A percentile compares a stretch with the other conserved stretches of the same genome.
These are phyloP conservation scores for Propithecus perrieri DNA, from an alignment of 2,797 vertebrate species.

Conservation along the genomic window DNA sequence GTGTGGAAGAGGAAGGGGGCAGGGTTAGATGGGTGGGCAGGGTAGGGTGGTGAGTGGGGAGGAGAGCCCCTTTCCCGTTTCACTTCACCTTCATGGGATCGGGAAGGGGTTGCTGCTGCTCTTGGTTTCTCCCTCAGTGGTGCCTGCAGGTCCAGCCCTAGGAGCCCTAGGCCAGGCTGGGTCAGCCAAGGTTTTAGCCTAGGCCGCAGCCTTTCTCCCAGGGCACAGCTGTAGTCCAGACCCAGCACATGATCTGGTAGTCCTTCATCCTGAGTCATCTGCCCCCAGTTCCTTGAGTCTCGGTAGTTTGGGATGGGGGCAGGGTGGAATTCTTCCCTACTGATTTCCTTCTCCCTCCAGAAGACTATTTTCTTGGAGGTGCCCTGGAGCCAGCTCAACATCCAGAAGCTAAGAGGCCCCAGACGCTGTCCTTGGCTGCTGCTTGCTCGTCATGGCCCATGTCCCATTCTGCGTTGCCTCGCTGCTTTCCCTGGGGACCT, in stretches of 20 bases:
- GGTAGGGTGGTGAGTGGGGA: not conserved
- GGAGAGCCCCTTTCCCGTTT: not conserved
- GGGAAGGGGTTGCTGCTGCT: not conserved
- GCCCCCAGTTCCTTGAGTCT: not conserved
- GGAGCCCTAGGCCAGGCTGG: not conserved
- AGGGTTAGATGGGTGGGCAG: not conserved
- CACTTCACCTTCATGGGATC: not conserved
- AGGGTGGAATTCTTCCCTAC: not conserved
- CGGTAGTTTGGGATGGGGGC: not conserved
- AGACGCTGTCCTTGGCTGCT: not conserved
- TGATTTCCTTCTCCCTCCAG: not conserved
- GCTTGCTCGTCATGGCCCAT: not conserved
- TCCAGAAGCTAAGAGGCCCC: not conserved
- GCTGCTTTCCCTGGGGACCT: not conserved
- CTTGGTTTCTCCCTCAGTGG: not conserved
- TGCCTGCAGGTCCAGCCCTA: not conserved
- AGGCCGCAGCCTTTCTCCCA: not conserved
- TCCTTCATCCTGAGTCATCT: not conserved
- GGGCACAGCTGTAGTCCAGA: not conserved
- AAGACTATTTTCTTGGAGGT: not conserved
- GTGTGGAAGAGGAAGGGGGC: slow-evolving; percentile 10
- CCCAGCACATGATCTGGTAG: not conserved
- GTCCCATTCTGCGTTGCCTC: not conserved
- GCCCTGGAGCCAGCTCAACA: not conserved
- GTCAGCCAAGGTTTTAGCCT: not conserved